Evolutionary conservation across 2,113 vertebrate species (phyloP).

Genomic region (Halcyon malimbica): DNA sequence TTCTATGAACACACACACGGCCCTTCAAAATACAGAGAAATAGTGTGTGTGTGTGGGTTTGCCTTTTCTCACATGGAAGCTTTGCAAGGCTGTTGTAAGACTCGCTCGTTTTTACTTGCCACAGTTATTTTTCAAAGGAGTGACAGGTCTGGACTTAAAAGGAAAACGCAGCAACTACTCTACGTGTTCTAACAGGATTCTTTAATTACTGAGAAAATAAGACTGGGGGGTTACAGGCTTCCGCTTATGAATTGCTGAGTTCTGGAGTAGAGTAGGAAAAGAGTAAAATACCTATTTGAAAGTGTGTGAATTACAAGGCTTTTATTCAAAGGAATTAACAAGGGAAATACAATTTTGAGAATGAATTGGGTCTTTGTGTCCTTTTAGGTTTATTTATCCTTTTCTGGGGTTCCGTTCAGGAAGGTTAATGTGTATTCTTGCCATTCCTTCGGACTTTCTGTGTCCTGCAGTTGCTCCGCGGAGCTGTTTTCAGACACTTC

Average conservation of each 20-base stretch:
- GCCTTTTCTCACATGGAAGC: neutral
- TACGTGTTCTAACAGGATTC: neutral
- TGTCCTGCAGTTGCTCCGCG: neutral
- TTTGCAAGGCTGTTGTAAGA: neutral
- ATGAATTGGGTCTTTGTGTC: neutral
- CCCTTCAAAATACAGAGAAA: neutral
- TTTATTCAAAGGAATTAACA: neutral
- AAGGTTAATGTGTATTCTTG: neutral
- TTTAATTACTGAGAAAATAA: neutral
- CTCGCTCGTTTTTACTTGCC: neutral
- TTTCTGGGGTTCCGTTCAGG: neutral
- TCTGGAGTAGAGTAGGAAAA: neutral
- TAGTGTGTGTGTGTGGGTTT: neutral
- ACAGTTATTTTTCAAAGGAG: slow-evolving; percentile 10
- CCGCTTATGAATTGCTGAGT: neutral
- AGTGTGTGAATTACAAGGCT: neutral
- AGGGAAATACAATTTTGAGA: neutral
- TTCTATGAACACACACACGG: neutral
- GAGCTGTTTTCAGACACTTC: neutral
- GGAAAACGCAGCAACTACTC: neutral
- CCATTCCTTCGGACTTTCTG: neutral
- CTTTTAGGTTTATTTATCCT: neutral
- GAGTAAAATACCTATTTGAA: neutral
- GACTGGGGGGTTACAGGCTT: neutral
- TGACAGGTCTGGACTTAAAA: slow-evolving; percentile 17